phyloP scores from a whole-genome alignment of 2,888 invertebrate species.

The Eilema griseolum region DNA sequence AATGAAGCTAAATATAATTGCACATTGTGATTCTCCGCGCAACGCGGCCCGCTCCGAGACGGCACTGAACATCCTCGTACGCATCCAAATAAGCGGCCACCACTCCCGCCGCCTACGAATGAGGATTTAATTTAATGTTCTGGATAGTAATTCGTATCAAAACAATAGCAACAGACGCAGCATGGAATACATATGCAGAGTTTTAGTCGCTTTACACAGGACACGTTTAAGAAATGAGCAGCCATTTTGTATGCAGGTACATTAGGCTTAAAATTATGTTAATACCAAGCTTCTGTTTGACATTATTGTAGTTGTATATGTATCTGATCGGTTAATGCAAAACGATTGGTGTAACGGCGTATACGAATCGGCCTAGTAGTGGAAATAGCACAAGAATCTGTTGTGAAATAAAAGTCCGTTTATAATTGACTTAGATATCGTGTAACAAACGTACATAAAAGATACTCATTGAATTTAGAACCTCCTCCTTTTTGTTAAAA shows the following conservation, averaged over 20 bases:
- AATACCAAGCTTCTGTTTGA: constrained; percentile 32
- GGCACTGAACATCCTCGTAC: constrained; percentile 65
- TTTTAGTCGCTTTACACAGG: constrained; percentile 37
- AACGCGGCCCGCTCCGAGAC: constrained; percentile 63
- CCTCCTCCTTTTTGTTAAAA: too few relatives aligned
- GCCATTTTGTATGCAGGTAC: constrained; percentile 29
- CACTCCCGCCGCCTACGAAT: constrained; percentile 76
- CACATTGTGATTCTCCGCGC: constrained; percentile 75
- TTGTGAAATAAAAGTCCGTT: too few relatives aligned
- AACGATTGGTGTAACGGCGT: constrained; percentile 7
- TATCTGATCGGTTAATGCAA: constrained; percentile 26
- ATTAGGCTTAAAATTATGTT: constrained; percentile 31
- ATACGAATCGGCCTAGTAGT: not conserved
- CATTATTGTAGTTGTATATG: constrained; percentile 25
- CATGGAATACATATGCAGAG: constrained; percentile 50
- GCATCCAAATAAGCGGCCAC: constrained; percentile 78
- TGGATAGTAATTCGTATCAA: constrained; percentile 69
- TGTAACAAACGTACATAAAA: too few relatives aligned
- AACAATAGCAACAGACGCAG: constrained; percentile 62
- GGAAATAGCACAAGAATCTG: not conserved
- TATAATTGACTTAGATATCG: too few relatives aligned
- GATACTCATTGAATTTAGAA: too few relatives aligned
- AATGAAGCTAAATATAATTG: constrained; percentile 77
- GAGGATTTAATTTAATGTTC: constrained; percentile 73
- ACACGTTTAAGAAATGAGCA: constrained; percentile 35